Conservation (phyloP, 2,797 vertebrate genomes). For the Catostomus latipinnis region DNA sequence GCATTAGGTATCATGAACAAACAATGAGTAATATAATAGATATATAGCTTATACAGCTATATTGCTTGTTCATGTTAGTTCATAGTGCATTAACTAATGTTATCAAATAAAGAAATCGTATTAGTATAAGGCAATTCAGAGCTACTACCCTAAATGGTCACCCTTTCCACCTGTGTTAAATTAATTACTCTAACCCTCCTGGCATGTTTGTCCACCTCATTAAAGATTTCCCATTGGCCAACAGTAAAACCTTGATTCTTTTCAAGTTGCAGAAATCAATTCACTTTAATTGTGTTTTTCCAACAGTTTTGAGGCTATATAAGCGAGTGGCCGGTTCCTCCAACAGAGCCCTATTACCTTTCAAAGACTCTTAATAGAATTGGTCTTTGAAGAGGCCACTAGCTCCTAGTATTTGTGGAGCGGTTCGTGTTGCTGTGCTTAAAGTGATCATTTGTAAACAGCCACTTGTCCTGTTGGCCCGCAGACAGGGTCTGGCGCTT, state of each 20-base stretch:
- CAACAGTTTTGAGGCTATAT: conserved; percentile 1
- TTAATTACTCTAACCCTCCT: background rate
- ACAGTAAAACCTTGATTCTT: conserved; percentile 10
- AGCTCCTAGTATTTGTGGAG: conserved; percentile 6
- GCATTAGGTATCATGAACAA: too few relatives aligned
- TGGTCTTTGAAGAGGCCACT: conserved; percentile 21
- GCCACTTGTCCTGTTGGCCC: background rate
- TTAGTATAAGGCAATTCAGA: too few relatives aligned
- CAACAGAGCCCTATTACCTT: conserved; percentile 1
- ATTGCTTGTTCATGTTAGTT: too few relatives aligned
- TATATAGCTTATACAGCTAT: too few relatives aligned
- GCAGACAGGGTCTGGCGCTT: background rate
- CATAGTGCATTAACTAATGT: too few relatives aligned
- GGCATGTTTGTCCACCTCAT: conserved; percentile 20
- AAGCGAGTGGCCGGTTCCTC: background rate
- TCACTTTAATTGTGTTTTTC: conserved; percentile 29
- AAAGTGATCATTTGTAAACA: conserved; percentile 17
- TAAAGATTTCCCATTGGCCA: conserved; percentile 14
- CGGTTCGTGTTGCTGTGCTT: conserved; percentile 2
- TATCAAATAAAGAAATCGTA: too few relatives aligned
- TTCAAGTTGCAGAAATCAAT: conserved; percentile 28
- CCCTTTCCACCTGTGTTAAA: background rate
- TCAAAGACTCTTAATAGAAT: conserved; percentile 7
- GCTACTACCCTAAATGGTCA: too few relatives aligned
- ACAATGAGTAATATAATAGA: too few relatives aligned